These are phyloP conservation scores for Theristicus caerulescens DNA, from an alignment of 2,113 vertebrate genomes.

Conservation along the genomic window DNA sequence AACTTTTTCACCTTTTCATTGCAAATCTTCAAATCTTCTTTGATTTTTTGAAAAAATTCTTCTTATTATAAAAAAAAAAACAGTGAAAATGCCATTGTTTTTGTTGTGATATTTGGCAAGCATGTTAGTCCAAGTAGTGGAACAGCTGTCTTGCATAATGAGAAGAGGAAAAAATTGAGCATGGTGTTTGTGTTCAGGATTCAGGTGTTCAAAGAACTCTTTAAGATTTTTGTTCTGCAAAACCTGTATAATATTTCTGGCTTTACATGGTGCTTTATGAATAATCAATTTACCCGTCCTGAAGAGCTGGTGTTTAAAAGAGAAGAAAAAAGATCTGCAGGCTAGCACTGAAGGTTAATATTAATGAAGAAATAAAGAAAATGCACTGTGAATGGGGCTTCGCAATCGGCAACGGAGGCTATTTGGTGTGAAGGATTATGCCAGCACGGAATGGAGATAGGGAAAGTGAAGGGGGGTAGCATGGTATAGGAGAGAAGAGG, in stretches of 20 bases:
- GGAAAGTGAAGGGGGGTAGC: neutral
- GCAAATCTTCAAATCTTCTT: neutral
- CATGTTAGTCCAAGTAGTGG: neutral
- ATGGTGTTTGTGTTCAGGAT: neutral
- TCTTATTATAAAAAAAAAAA: neutral
- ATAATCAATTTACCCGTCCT: neutral
- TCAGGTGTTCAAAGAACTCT: neutral
- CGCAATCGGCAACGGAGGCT: rapidly evolving
- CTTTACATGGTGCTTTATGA: neutral
- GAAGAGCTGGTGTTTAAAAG: neutral
- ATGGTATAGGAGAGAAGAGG: neutral
- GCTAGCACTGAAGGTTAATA: neutral
- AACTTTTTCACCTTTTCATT: neutral
- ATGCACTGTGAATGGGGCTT: neutral
- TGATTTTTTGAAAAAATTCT: neutral
- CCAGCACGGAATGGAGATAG: neutral
- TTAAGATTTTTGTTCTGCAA: neutral
- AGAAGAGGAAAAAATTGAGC: neutral
- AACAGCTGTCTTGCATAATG: neutral
- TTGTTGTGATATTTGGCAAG: neutral
- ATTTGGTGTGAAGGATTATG: neutral
- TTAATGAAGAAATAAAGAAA: neutral
- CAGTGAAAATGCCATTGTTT: neutral
- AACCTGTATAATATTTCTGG: neutral
- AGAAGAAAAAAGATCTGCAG: neutral